Base-by-base conservation (phyloP, 2,888 invertebrate genomes). In the Amphiduros pacificus region DNA sequence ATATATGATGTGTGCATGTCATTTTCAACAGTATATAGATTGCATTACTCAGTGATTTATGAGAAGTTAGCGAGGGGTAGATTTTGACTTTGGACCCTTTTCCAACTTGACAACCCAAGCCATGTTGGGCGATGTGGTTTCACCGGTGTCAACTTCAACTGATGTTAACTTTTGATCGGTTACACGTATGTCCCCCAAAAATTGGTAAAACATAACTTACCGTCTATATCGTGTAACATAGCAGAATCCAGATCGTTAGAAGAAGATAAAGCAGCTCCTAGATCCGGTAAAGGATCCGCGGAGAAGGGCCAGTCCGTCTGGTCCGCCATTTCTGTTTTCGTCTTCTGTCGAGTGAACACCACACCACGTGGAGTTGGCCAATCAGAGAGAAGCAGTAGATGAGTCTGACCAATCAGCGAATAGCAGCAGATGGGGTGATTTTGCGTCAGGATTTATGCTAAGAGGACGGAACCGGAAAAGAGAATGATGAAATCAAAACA, bases 361-460 rank as follows among this genome's bases (percentile, higher is more conserved):
- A n/a, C n/a, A 68, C 76, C 75, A 76, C 71, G 70, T 71, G 63
- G 55, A 59, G 49, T 66, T 50, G 62, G 54, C 76, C 76, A 76
- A 76, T 76, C 70, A 73, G 48, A 63, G 54, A 9, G 28, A 32
- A 54, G 58, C 41, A 44, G 36, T n/a, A n/a, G n/a, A n/a, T n/a
- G n/a, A n/a, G n/a, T n/a, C n/a, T 50, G 62, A 55, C 76, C 76
- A 76, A 76, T 76, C 70, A 73, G 48, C 62, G 54, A 9, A 26
- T 32, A 54, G 58, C 41, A 44, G 36, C 24, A 27, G 67, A 70
- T 75, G 69, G 73, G 74, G 70, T 73, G 73, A 75, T 74, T 73
- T 73, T 68, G 68, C 74, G 74, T 74, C 73, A 63, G 50, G 32
- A 20, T n/a, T n/a, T 44, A 22, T 20, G 44, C 5, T 44, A 22